phyloP scores from a whole-genome alignment of 64 coral and sea anemone genomes.

The Anthopleura sola region DNA sequence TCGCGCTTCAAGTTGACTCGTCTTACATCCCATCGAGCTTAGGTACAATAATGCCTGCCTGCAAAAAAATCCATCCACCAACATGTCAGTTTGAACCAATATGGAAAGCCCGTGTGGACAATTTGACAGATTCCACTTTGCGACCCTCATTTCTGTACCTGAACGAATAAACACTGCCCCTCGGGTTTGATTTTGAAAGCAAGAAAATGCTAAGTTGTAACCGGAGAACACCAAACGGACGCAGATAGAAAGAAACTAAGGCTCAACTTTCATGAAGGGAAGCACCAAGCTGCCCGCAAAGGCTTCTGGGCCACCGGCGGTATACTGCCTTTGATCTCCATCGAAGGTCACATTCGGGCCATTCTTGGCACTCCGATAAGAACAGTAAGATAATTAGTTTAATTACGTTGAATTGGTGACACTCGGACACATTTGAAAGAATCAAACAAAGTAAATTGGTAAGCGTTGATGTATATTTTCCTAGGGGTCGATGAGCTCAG shows the following conservation, averaged over 20 bases:
- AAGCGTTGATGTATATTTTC: slow-evolving; percentile 82
- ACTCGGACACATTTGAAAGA: slow-evolving; percentile 96
- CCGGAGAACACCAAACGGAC: slow-evolving; percentile 89
- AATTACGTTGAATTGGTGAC: slow-evolving; percentile 99
- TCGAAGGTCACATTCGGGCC: slow-evolving; percentile 36
- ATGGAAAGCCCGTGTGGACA: neutral
- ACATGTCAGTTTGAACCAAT: slow-evolving; percentile 37
- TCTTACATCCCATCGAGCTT: slow-evolving; percentile 74
- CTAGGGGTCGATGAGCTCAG: slow-evolving; percentile 36
- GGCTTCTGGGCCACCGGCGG: slow-evolving; percentile 71
- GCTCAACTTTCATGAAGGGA: slow-evolving; percentile 81
- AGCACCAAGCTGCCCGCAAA: slow-evolving; percentile 59
- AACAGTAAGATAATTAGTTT: slow-evolving; percentile 93
- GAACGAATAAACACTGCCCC: slow-evolving; percentile 39
- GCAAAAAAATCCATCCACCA: slow-evolving; percentile 38
- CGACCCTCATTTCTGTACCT: slow-evolving; percentile 41
- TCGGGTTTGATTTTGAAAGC: slow-evolving; percentile 41
- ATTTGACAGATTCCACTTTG: slow-evolving; percentile 18
- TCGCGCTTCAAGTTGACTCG: slow-evolving; percentile 97
- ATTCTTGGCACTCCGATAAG: slow-evolving; percentile 92
- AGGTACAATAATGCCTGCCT: slow-evolving; percentile 41
- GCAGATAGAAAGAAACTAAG: slow-evolving; percentile 71
- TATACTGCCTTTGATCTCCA: slow-evolving; percentile 69
- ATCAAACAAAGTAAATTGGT: slow-evolving; percentile 85
- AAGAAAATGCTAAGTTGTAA: slow-evolving; percentile 97